Base-by-base conservation (phyloP, 2,113 vertebrate genomes). In the Phyllostomus hastatus region DNA sequence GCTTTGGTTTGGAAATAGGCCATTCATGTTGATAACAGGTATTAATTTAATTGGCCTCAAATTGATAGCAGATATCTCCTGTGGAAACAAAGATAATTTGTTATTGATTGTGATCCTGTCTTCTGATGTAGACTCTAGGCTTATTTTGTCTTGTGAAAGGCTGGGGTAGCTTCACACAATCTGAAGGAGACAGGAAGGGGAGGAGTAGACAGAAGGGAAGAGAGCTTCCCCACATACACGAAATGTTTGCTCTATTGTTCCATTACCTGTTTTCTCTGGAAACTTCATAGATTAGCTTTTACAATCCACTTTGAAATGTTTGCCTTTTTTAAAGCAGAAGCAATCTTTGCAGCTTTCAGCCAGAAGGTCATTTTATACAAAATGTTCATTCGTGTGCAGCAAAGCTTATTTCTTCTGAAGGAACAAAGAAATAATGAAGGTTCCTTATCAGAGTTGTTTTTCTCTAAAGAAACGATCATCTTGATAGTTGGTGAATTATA, bases 351-450 rank as follows among this genome's bases (percentile, higher is more conserved):
- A 59, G 94, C 91, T 95, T 94, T 89, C 90, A 94, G 89, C 73
- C 88, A 95, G 96, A 95, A 97, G 97, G 97, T 95, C 97, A 97
- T 97, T 97, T 97, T 97, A 91, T 93, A 97, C 83, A 96, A 84
- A 96, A 93, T 88, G 91, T 93, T 94, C 95, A 89, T 80, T 96
- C n/a, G 0, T 87, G 91, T 95, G 70, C 82, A 91, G 78, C 94
- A 97, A 97, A 96, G 94, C 97, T 96, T 95, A 86, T 94, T 98
- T 95, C 86, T 95, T 93, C 59, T 75, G 9, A 83, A 95, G 91
- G 93, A 96, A 96, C 96, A 97, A 98, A 96, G 95, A 93, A 96
- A 96, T 96, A 96, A 96, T 96, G 96, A 96, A 95, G 70, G 10
- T 88, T 96, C 88, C 83, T 97, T 97, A 93, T 64, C 61, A 93